Percentiles rank a stretch among this genome's conserved stretches.
Evolutionary conservation across 2,888 invertebrate species (phyloP).

Genomic region (Furcula furcula): DNA sequence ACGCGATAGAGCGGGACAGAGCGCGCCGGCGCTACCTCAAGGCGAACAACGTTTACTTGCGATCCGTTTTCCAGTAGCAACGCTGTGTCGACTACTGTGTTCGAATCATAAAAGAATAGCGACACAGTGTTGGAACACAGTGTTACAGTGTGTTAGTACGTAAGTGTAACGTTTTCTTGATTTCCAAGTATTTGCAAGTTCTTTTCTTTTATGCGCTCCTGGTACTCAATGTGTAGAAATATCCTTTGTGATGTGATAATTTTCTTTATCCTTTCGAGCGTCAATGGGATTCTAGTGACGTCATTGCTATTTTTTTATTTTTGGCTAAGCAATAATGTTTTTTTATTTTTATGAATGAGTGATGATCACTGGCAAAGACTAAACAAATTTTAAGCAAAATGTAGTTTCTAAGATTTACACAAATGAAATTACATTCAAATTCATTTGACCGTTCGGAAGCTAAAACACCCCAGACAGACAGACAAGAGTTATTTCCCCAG

Average conservation of each 20-base stretch:
- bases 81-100: constrained; percentile 37
- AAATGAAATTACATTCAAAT: no score
- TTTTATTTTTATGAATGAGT: no score
- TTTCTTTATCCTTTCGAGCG: constrained; percentile 23
- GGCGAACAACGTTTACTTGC: constrained; percentile 75
- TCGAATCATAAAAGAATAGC: constrained; percentile 21
- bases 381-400: no score
- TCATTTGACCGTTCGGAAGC: no score
- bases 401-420: no score
- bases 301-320: neutral
- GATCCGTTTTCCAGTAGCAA: constrained; percentile 58
- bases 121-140: constrained; percentile 33
- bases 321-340: no score
- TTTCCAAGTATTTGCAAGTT: constrained; percentile 61
- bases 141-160: constrained; percentile 14
- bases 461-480: no score
- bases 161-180: constrained; percentile 54
- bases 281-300: neutral
- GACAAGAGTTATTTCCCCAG: no score
- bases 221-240: constrained; percentile 46
- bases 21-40: constrained; percentile 56
- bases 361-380: no score
- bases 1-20: constrained; percentile 38
- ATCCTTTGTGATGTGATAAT: constrained; percentile 45
- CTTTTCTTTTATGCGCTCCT: constrained; percentile 57